Conservation (phyloP, 1,140 invertebrate genomes). For the Archivesica marissinica region DNA sequence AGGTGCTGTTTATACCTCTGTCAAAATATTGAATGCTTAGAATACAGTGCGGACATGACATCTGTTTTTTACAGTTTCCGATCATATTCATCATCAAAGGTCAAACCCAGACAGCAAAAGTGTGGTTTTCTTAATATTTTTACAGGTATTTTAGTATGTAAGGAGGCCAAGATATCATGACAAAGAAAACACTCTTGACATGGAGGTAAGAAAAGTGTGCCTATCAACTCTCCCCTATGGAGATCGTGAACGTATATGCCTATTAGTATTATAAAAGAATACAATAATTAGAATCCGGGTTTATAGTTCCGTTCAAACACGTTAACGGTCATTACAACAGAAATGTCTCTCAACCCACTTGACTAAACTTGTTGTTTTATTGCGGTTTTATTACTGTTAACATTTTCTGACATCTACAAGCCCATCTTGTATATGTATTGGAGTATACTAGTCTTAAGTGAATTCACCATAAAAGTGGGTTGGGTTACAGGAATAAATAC, state of each 20-base stretch:
- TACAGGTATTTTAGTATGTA: not conserved
- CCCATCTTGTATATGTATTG: not conserved
- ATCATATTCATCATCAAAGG: conserved; percentile 13
- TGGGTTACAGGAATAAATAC: not conserved
- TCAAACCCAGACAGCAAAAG: conserved; percentile 8
- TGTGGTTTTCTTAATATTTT: conserved; percentile 4
- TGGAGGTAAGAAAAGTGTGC: conserved; percentile 5
- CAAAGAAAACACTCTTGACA: not conserved
- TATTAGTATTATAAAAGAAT: not conserved
- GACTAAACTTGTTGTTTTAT: conserved; percentile 40
- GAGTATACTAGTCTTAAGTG: conserved; percentile 1
- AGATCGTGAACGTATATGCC: not conserved
- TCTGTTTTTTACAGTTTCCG: not conserved
- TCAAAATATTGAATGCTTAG: not conserved
- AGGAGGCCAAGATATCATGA: not conserved
- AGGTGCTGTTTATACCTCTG: too few species aligned
- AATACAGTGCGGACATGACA: too few species aligned
- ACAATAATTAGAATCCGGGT: not conserved
- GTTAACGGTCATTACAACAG: conserved; percentile 13
- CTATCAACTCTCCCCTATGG: not conserved
- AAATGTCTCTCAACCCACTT: not conserved
- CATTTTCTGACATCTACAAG: conserved; percentile 19
- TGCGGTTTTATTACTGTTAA: conserved; percentile 28
- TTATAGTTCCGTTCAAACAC: conserved; percentile 17
- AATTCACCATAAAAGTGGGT: conserved; percentile 3